phyloP scores from a whole-genome alignment of 2,113 vertebrate species.

The Chionomys nivalis region DNA sequence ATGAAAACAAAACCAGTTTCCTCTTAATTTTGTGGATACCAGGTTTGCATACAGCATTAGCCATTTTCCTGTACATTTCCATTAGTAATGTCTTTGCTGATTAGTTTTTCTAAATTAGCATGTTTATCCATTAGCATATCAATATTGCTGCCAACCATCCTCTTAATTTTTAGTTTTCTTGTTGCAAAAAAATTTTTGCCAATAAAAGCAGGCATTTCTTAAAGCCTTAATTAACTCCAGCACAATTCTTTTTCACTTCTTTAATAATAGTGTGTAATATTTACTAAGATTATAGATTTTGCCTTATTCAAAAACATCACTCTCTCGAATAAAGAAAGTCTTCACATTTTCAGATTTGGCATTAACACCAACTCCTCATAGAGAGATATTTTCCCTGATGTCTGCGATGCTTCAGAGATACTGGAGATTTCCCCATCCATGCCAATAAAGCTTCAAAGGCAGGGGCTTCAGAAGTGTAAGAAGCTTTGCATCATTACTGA shows the following conservation, averaged over 20 bases:
- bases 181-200: constrained; percentile 87
- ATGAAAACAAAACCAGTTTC: constrained; percentile 84
- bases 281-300: constrained; percentile 88
- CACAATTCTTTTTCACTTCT: constrained; percentile 86
- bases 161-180: constrained; percentile 91
- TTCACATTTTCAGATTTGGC: constrained; percentile 77
- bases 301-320: constrained; percentile 83
- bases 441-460: constrained; percentile 54
- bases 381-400: constrained; percentile 62
- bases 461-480: constrained; percentile 9
- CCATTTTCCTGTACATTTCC: constrained; percentile 91
- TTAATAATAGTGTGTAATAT: constrained; percentile 88
- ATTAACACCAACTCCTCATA: constrained; percentile 53
- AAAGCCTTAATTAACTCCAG: constrained; percentile 89
- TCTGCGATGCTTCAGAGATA: constrained; percentile 62
- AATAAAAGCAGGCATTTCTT: constrained; percentile 90
- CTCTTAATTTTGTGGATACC: constrained; percentile 86
- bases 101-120: constrained; percentile 91
- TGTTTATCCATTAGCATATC: constrained; percentile 92
- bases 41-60: constrained; percentile 89
- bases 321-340: constrained; percentile 83
- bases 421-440: constrained; percentile 12
- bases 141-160: constrained; percentile 91
- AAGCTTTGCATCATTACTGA: constrained; percentile 39
- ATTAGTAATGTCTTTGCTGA: constrained; percentile 91